Evolutionary conservation across 2,797 vertebrate genomes (phyloP), one percentile per base, ranked within the genome.

Genomic region (Pempheris klunzingeri): DNA sequence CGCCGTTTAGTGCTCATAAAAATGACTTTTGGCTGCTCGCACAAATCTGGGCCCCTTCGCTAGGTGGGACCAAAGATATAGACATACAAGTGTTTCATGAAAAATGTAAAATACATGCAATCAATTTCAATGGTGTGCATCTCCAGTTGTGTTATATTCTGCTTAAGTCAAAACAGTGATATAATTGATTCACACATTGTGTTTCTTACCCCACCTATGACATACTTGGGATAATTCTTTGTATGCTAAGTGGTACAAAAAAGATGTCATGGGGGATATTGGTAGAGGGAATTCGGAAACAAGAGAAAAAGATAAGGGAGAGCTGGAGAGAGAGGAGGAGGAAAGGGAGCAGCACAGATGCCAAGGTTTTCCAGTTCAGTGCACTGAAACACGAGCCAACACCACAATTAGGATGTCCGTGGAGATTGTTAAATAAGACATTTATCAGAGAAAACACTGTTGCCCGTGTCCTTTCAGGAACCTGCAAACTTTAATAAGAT

Each of bases 361-460:
- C 82, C 83, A 81, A 79, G 79, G 60, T 85, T 87, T 92, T 90
- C 86, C 86, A 85, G 76, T 84, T 86, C 86, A 88, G 71, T 66
- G 80, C 85, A 59, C 85, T 77, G 88, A 84, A 90, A 92, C 82
- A 86, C 18, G 79, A 91, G 86, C 83, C 82, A 90, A 82, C 81
- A 74, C 71, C 78, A 81, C 86, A 82, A 87, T 92, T 71, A 87
- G 86, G 83, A 85, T 26, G 52, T 90, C 81, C 80, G 20, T 62
- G 71, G 80, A 88, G 83, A 89, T 83, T 74, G 74, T 84, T 88
- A 85, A 92, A 87, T 82, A 88, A 90, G 77, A 87, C 81, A 72
- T 86, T 81, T 85, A 88, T 82, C 78, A 75, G 46, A 78, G 84
- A 53, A 69, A 78, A 71, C 57, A 60, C 46, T 44, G 68, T 36